Percentiles rank a stretch among this genome's conserved stretches.
These are phyloP conservation scores for Tapera naevia DNA, from an alignment of 2,797 vertebrate species.

Conservation along the genomic window DNA sequence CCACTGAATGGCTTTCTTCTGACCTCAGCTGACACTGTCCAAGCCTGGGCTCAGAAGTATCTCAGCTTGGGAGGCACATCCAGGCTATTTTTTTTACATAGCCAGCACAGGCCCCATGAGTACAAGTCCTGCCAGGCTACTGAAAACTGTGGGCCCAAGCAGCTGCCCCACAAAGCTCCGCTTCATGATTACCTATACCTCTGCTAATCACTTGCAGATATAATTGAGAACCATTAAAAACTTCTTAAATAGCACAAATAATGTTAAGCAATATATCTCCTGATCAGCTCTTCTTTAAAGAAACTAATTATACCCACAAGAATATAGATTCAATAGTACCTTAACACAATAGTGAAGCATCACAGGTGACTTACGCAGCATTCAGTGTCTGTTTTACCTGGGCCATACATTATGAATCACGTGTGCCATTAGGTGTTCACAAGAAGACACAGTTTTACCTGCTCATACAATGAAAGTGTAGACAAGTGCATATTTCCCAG, in stretches of 20 bases:
- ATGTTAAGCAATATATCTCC: background rate
- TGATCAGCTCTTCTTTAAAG: background rate
- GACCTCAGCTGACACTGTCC: background rate
- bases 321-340: background rate
- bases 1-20: background rate
- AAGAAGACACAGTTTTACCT: background rate
- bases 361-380: background rate
- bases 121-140: background rate
- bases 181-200: background rate
- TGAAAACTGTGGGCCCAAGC: background rate
- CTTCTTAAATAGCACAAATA: background rate
- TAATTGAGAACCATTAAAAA: background rate
- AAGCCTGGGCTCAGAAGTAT: background rate
- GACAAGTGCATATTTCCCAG: background rate
- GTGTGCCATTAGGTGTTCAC: background rate
- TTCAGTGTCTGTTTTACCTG: background rate
- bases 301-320: background rate
- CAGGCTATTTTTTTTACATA: accelerated
- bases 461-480: background rate
- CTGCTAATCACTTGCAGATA: background rate
- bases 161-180: background rate
- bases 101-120: background rate
- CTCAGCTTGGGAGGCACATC: background rate
- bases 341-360: background rate
- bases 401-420: background rate